Conservation (phyloP, 2,888 invertebrate genomes). For the Tachina lurida region DNA sequence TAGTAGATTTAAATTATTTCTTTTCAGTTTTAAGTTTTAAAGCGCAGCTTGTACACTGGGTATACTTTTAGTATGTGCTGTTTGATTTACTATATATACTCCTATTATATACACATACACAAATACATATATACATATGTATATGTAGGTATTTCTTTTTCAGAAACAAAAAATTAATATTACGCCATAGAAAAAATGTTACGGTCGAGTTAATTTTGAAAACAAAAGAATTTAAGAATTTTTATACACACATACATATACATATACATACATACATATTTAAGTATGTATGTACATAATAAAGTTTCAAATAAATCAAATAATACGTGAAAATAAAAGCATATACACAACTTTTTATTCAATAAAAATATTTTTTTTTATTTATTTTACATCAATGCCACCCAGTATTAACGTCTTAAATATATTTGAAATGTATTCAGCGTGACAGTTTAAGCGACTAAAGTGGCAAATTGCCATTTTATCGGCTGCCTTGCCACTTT, state of each 20-base stretch:
- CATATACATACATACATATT: not conserved
- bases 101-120: not conserved
- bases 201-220: slow-evolving; percentile 82
- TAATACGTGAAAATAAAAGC: not conserved
- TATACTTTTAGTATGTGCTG: slow-evolving; percentile 35
- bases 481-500: too few species aligned
- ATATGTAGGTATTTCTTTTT: slow-evolving; percentile 42
- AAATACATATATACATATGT: slow-evolving; percentile 6
- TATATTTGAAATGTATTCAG: too few species aligned
- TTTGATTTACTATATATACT: slow-evolving; percentile 32
- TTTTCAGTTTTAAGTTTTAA: slow-evolving; percentile 58
- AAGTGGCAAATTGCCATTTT: too few species aligned
- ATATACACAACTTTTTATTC: not conserved
- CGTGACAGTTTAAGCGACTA: too few species aligned
- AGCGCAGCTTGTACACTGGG: slow-evolving; percentile 51
- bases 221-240: slow-evolving; percentile 80
- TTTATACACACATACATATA: slow-evolving; percentile 57
- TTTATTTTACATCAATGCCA: too few species aligned
- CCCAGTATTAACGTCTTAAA: too few species aligned
- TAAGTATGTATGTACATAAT: not conserved
- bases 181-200: slow-evolving; percentile 82
- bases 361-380: not conserved
- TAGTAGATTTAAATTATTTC: slow-evolving; percentile 55
- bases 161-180: slow-evolving; percentile 69
- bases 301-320: slow-evolving; percentile 26